Percentiles rank a stretch among this genome's conserved stretches.
phyloP scores from a whole-genome alignment of 2,797 vertebrate genomes.

The Gallinago solitaria region DNA sequence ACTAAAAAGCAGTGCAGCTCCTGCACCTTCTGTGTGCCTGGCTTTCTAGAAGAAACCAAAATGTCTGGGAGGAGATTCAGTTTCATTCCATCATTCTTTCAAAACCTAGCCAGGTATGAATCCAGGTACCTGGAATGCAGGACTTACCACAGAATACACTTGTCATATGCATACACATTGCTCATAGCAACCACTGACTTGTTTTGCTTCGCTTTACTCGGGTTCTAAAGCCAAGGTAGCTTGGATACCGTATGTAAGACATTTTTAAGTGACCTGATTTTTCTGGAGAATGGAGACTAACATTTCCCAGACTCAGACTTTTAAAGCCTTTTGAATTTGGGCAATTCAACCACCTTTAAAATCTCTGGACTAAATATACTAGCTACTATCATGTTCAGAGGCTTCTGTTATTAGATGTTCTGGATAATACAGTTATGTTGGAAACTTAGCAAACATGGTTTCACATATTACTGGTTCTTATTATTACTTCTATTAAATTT shows the following conservation, averaged over 20 bases:
- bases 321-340: neutral
- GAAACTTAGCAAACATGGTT: neutral
- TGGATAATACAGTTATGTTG: neutral
- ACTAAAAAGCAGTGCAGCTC: neutral
- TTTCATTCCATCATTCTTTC: slow-evolving; percentile 1
- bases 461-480: neutral
- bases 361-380: neutral
- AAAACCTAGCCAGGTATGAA: slow-evolving; percentile 29
- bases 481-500: neutral
- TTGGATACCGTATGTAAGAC: neutral
- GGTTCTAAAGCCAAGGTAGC: neutral
- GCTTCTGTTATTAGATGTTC: neutral
- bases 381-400: neutral
- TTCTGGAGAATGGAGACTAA: neutral
- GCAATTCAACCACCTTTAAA: neutral
- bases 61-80: neutral
- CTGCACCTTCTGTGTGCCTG: neutral
- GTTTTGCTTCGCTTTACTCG: neutral
- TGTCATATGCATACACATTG: neutral
- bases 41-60: neutral
- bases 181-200: neutral
- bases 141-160: neutral
- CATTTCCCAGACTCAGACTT: neutral
- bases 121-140: slow-evolving; percentile 3
- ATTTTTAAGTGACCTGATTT: neutral